Conservation (phyloP, 2,113 vertebrate genomes). For the Dipodomys stephensi region DNA sequence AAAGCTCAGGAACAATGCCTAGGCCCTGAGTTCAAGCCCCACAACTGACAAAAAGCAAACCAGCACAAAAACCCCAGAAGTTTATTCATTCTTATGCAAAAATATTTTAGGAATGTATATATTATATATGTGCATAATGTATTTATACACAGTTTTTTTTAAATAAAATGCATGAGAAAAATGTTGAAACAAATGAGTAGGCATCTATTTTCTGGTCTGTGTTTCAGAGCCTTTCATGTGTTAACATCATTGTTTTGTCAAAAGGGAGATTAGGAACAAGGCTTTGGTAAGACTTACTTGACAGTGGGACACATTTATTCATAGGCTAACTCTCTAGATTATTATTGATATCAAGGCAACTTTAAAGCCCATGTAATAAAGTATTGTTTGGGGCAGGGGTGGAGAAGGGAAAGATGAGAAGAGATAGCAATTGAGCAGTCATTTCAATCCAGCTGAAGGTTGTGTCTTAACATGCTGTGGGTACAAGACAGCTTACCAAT, state of each 20-base stretch:
- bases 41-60: too few relatives aligned
- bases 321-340: not conserved
- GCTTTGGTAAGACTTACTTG: conserved; percentile 3
- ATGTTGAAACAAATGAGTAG: conserved; percentile 48
- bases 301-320: not conserved
- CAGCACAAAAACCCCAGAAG: too few relatives aligned
- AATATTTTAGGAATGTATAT: conserved; percentile 17
- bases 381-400: not conserved
- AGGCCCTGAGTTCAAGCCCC: too few relatives aligned
- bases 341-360: not conserved
- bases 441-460: not conserved
- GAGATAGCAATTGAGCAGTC: not conserved
- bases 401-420: not conserved
- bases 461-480: not conserved
- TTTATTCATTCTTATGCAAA: not conserved
- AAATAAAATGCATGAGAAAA: not conserved
- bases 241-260: conserved; percentile 37
- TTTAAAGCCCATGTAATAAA: conserved; percentile 11
- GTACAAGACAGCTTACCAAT: not conserved
- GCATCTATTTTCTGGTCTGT: not conserved
- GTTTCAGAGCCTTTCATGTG: conserved; percentile 8
- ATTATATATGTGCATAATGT: not conserved
- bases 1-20: too few relatives aligned
- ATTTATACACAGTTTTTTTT: not conserved
- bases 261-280: conserved; percentile 19